Evolutionary conservation across 2,888 invertebrate genomes (phyloP), one percentile per base, ranked within the genome.

Genomic region (Tridacna crocea): DNA sequence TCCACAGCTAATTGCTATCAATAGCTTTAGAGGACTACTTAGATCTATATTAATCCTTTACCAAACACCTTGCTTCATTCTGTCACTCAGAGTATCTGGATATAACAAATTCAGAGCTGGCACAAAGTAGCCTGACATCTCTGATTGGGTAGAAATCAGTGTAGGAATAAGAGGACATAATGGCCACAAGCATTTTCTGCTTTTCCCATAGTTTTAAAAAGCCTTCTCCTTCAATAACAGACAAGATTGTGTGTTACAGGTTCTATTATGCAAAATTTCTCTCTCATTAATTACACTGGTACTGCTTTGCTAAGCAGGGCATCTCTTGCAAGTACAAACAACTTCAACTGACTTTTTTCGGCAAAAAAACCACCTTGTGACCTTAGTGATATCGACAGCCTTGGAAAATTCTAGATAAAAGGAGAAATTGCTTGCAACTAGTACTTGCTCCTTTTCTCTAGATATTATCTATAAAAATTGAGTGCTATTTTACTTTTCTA

Each of bases 161-260:
- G 27, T 36, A 6, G 46, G 0, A 27, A 66, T 27, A 36, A 27
- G 15, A 66, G 66, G 36, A 36, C 8, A 36, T 8, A 66, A 66
- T 66, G 13, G n/a, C 10, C 12, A 66, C 15, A 0, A 66, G 46
- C 66, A 66, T 27, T 36, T 66, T 27, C n/a, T 66, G 1, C 66
- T 36, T 66, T 36, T 10, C 17, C 61, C 61, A 61, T 10, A 61
- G 66, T 22, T 66, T 66, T 66, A 2, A 36, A 26, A 66, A 66
- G 61, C 36, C 24, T 36, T 66, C 66, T 36, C 12, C 66, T 13
- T 66, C 15, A 15, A 27, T 36, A 66, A 66, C 6, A 36, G 36
- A 27, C 61, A 61, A 2, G n/a, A 22, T 19, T 61, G 6, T 61
- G 4, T 61, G 61, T 1, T 17, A 61, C 3, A 24, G 61, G 24